These are phyloP conservation scores for Jacana jacana DNA, from an alignment of 2,113 vertebrate genomes.

Conservation along the genomic window DNA sequence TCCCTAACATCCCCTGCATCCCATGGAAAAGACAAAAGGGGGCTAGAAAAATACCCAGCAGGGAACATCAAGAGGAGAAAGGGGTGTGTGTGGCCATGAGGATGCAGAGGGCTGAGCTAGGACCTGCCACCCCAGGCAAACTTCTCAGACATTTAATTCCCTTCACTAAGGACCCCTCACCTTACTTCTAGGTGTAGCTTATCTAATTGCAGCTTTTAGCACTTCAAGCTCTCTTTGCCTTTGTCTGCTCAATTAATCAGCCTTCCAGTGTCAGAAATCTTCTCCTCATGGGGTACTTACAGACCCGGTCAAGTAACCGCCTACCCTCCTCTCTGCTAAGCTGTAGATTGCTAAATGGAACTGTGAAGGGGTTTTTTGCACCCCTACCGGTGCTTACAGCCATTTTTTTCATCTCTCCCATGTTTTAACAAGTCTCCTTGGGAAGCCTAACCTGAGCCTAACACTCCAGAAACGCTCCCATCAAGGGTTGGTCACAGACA, in stretches of 20 bases:
- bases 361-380: background rate
- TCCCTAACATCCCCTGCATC: background rate
- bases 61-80: background rate
- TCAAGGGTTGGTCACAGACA: background rate
- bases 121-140: background rate
- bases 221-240: background rate
- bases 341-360: background rate
- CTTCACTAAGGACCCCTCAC: background rate
- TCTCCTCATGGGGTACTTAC: slow-evolving; percentile 41
- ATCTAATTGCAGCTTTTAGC: slow-evolving; percentile 57
- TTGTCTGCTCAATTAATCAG: slow-evolving; percentile 29
- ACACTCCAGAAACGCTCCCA: background rate
- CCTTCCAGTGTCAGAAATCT: slow-evolving; percentile 26
- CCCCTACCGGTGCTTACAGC: background rate
- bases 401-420: background rate
- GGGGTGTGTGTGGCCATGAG: background rate
- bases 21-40: background rate
- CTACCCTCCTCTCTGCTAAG: slow-evolving; percentile 17
- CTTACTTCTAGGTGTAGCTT: background rate
- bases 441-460: background rate
- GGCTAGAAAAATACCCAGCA: background rate
- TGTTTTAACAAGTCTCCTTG: background rate
- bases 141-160: background rate
- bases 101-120: background rate
- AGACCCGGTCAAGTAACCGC: background rate